Evolutionary conservation across 35 echinoderm and acorn worm genomes (phyloP).

Genomic region (Heliocidaris tuberculata): DNA sequence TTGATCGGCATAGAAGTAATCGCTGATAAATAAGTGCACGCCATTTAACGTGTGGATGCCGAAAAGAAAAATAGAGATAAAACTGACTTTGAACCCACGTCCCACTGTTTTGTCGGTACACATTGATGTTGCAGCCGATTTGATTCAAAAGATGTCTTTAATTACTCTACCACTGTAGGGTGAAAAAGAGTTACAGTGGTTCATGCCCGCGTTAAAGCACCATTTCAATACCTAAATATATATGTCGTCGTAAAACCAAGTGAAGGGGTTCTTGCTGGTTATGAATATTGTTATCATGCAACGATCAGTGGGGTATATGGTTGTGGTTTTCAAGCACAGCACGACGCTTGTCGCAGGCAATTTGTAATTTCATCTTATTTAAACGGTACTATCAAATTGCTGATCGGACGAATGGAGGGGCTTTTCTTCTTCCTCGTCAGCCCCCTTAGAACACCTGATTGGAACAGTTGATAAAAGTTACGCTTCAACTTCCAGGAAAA

Average conservation of each 20-base stretch:
- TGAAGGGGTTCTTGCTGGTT: conserved; percentile 29
- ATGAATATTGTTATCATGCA: conserved; percentile 15
- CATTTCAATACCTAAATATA: background rate
- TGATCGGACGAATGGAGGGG: conserved; percentile 4
- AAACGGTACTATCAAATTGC: conserved; percentile 36
- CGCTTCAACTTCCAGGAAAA: conserved; percentile 42
- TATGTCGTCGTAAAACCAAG: conserved; percentile 1
- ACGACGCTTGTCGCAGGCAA: conserved; percentile 30
- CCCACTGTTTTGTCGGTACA: background rate
- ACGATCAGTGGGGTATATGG: conserved; percentile 21
- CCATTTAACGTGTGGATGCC: background rate
- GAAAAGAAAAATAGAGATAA: background rate
- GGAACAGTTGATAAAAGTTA: conserved; percentile 46
- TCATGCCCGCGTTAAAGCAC: background rate
- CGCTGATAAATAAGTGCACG: background rate
- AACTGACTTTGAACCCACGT: conserved; percentile 17
- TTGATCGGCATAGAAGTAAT: background rate
- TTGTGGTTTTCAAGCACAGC: conserved; percentile 44
- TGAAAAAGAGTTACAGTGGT: background rate
- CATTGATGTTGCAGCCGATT: background rate
- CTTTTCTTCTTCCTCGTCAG: conserved; percentile 27
- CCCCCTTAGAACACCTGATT: conserved; percentile 34
- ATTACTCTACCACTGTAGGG: background rate
- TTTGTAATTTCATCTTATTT: conserved; percentile 47
- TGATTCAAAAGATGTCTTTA: conserved; percentile 36